These are phyloP conservation scores for Andricus quercusramuli DNA, from an alignment of 2,888 invertebrate species.

Conservation along the genomic window DNA sequence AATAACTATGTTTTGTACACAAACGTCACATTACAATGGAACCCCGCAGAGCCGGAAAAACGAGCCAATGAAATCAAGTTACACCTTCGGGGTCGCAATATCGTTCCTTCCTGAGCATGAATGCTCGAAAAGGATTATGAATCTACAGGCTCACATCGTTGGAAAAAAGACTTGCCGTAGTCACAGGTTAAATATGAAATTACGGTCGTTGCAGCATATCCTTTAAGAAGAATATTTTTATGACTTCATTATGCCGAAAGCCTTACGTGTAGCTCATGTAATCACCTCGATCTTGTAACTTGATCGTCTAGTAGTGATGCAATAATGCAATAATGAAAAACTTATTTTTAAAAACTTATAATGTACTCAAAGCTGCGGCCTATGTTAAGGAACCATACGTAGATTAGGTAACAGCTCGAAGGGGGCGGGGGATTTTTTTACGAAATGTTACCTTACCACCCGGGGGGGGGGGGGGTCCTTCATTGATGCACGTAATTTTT, in stretches of 20 bases:
- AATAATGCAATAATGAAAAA: too few species aligned
- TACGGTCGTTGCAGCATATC: slow-evolving; percentile 33
- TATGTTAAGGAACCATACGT: too few species aligned
- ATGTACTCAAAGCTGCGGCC: slow-evolving; percentile 5
- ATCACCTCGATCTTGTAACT: slow-evolving; percentile 22
- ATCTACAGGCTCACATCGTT: slow-evolving; percentile 23
- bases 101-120: slow-evolving; percentile 65
- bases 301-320: slow-evolving; percentile 9
- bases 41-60: slow-evolving; percentile 61
- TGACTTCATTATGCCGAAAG: slow-evolving; percentile 50
- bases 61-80: slow-evolving; percentile 66
- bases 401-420: too few species aligned
- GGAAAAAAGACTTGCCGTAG: not conserved
- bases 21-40: slow-evolving; percentile 69
- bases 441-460: too few species aligned
- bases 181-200: slow-evolving; percentile 49
- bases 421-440: too few species aligned
- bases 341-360: not conserved
- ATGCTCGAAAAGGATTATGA: slow-evolving; percentile 68
- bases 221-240: slow-evolving; percentile 52
- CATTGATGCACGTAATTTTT: too few species aligned
- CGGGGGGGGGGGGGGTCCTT: too few species aligned
- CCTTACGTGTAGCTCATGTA: slow-evolving; percentile 8
- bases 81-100: slow-evolving; percentile 48
- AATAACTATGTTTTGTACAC: slow-evolving; percentile 76